phyloP scores from a whole-genome alignment of 2,888 invertebrate species.

The Kryphioiulus occultus region DNA sequence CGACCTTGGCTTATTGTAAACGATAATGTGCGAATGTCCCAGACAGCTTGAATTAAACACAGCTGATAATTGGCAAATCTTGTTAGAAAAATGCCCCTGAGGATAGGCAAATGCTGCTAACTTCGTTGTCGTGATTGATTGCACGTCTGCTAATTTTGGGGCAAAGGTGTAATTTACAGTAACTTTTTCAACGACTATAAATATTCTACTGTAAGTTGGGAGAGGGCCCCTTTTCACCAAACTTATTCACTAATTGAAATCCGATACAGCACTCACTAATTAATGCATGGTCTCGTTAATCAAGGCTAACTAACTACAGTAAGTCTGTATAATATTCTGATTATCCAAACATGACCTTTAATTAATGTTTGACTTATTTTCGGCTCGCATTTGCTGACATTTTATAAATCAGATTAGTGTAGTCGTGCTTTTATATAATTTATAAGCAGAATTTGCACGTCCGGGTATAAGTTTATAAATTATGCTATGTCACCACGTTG shows the following conservation, averaged over 20 bases:
- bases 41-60: not conserved
- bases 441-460: not conserved
- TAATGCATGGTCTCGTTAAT: no score
- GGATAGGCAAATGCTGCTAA: not conserved
- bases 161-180: not conserved
- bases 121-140: not conserved
- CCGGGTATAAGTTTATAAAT: no score
- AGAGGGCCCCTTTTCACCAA: no score
- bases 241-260: no score
- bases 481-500: no score
- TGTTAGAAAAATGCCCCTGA: not conserved
- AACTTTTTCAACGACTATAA: no score
- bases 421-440: not conserved
- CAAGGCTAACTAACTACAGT: no score
- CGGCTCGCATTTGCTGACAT: not conserved
- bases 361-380: not conserved
- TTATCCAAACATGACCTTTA: not conserved
- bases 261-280: no score
- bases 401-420: not conserved
- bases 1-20: not conserved
- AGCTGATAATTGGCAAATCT: not conserved
- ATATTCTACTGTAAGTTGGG: no score
- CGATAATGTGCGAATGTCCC: not conserved
- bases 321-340: not conserved
- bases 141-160: not conserved